Evolutionary conservation across 2,113 vertebrate genomes (phyloP).

Genomic region (Isichthys henryi): DNA sequence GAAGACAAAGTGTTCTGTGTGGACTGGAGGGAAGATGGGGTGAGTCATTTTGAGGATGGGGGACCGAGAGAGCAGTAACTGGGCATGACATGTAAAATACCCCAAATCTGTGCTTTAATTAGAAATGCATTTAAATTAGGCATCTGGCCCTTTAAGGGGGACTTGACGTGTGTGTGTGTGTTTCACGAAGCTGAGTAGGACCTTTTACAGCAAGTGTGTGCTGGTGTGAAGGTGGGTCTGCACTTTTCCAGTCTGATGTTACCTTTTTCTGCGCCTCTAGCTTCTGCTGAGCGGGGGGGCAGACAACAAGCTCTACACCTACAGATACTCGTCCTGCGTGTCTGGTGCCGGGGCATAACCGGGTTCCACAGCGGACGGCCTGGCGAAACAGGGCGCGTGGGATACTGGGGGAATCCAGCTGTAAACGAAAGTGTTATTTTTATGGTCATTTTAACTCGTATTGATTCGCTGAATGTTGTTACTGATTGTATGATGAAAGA

Average conservation of each 20-base stretch:
- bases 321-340: constrained; percentile 69
- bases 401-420: neutral
- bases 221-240: neutral
- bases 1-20: constrained; percentile 94
- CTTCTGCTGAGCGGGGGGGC: constrained; percentile 90
- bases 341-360: constrained; percentile 74
- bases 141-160: neutral
- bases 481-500: neutral
- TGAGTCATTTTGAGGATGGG: constrained; percentile 48
- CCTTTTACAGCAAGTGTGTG: neutral
- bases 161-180: neutral
- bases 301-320: constrained; percentile 96
- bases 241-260: neutral
- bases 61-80: neutral
- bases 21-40: constrained; percentile 91
- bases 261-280: constrained; percentile 46
- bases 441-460: neutral
- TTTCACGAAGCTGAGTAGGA: neutral
- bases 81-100: neutral
- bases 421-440: neutral
- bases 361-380: neutral
- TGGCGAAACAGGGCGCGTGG: neutral
- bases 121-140: neutral
- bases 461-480: neutral
- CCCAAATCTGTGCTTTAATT: neutral